These are phyloP conservation scores for Volucella inflata DNA, from an alignment of 2,888 invertebrate species.

Conservation along the genomic window DNA sequence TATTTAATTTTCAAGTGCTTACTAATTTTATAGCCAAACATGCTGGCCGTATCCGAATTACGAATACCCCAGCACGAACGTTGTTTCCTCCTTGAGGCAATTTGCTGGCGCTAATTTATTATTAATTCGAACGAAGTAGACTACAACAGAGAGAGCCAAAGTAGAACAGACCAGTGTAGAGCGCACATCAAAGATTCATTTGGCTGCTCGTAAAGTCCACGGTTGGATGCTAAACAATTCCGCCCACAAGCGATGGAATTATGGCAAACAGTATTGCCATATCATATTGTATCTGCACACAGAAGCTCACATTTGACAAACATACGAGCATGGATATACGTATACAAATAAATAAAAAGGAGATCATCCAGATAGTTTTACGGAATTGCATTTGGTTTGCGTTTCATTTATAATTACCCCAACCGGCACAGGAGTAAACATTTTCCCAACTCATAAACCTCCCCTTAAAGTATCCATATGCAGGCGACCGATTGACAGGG, in stretches of 20 bases:
- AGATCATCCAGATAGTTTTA: no score
- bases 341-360: no score
- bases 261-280: background rate
- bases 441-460: no score
- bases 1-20: constrained; percentile 12
- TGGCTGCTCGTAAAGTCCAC: constrained; percentile 28
- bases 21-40: constrained; percentile 35
- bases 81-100: constrained; percentile 9
- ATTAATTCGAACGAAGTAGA: constrained; percentile 32
- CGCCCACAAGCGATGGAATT: constrained; percentile 3
- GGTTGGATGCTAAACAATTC: background rate
- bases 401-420: no score
- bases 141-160: background rate
- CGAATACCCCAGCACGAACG: background rate
- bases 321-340: no score
- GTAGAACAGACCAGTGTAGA: background rate
- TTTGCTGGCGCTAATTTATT: constrained; percentile 43
- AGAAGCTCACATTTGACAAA: background rate
- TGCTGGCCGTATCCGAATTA: background rate
- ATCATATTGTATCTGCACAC: no score
- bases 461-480: no score
- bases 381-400: no score
- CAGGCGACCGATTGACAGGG: no score
- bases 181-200: constrained; percentile 43
- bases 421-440: no score